Evolutionary conservation across 2,113 vertebrate species (phyloP), one percentile per base, ranked within the genome.

Genomic region (Actenoides hombroni): DNA sequence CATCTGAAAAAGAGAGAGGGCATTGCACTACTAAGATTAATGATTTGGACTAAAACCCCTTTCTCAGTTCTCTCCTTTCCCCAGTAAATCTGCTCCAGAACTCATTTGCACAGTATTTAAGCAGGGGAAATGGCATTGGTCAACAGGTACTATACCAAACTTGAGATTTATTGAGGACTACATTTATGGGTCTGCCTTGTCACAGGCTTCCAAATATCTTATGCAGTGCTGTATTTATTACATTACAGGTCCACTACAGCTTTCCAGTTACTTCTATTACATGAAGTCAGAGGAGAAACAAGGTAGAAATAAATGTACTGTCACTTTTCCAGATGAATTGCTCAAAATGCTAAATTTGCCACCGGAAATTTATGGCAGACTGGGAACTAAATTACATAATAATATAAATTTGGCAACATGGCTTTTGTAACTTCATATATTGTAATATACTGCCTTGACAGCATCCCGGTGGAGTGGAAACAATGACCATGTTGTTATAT

Each of bases 221-320:
- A 79, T 54, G 88, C 88, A 82, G 77, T 37, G 53, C 53, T 33
- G 46, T 94, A 92, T 94, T 96, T 95, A 92, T 88, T 93, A 46
- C 80, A 68, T 81, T 92, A 92, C 69, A 79, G 73, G 48, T 75
- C 65, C 0, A 2, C 73, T 76, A 33, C 16, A 71, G 86, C 83
- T 86, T 96, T 80, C 40, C 61, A 87, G 94, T 93, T 93, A 79
- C 75, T 94, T 92, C 53, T 89, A 76, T 84, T 94, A 79, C 42
- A 49, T 85, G 86, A 96, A 92, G 48, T 79, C 91, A 89, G 80
- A 97, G 74, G 61, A 94, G 67, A 92, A 95, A 88, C 86, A 93
- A 93, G 77, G 80, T 60, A 86, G 90, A 84, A 97, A 83, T 91
- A 93, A 94, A 96, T 93, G 90, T 64, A 40, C 64, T 95, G 85